Evolutionary conservation across 2,797 vertebrate genomes (phyloP), one percentile per base, ranked within the genome.

Genomic region (Mormyrus proboscirostris): DNA sequence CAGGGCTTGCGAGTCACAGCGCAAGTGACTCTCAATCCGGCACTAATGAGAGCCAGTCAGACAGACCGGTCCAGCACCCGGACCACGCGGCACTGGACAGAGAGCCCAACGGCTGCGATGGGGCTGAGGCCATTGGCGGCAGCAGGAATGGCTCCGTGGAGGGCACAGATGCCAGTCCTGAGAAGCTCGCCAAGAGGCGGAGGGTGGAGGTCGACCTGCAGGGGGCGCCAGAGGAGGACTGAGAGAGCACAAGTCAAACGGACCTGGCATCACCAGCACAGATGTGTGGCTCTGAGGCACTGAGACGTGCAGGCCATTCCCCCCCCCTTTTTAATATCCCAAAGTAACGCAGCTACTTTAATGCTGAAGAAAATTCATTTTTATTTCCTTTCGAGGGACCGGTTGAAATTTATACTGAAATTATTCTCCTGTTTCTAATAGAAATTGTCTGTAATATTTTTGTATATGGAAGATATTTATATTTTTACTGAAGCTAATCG

Each of bases 141-240:
- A 33, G 97, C 88, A 96, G 93, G 92, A 92, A 95, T 0, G 93
- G 96, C 57, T 95, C 94, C 1, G 41, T 93, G 41, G 90, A 91
- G 44, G 90, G 94, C 55, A 95, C 90, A 0, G 96, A 97, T 86
- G 94, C 92, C 53, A 96, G 96, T 88, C 94, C 88, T 0, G 98
- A 99, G 90, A 96, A 95, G 88, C 95, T 96, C n/a, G 92, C 96
- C 59, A 99, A 99, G 92, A 97, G 96, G 59, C 96, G 96, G 89
- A 95, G 97, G 92, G 94, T 96, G 0, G 97, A 97, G 94, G 96
- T 96, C 0, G 96, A 96, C 44, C 89, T 92, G 0, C 44, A 92
- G 93, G 95, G 73, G 4, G 95, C 95, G 93, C 65, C 95, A 92
- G 95, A 96, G 90, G 96, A 95, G 90, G 92, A 95, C 93, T 96